Evolutionary conservation across 2,888 invertebrate species (phyloP).

Genomic region (Pyralis farinalis): DNA sequence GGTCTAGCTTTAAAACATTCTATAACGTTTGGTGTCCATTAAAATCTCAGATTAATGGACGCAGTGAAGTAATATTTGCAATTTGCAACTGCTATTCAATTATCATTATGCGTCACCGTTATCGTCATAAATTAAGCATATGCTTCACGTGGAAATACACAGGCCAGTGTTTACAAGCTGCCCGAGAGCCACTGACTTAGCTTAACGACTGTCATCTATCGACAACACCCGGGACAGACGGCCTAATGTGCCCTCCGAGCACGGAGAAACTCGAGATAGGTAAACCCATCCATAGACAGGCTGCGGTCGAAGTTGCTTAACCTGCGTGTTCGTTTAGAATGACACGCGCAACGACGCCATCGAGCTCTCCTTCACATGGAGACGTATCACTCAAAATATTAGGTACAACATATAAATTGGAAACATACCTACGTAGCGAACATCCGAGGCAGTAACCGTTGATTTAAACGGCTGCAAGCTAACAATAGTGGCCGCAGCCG

Average conservation of each 20-base stretch:
- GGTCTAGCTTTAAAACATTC: too few species aligned
- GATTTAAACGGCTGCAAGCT: slow-evolving; percentile 60
- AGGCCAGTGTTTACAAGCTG: too few species aligned
- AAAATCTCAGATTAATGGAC: slow-evolving; percentile 2
- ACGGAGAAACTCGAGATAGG: too few species aligned
- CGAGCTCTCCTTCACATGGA: too few species aligned
- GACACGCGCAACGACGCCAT: too few species aligned
- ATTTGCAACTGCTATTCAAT: slow-evolving; percentile 2
- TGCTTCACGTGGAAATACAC: neutral
- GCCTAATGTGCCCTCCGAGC: too few species aligned
- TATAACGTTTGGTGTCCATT: neutral
- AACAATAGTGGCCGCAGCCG: slow-evolving; percentile 68
- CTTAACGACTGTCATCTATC: too few species aligned
- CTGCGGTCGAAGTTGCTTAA: too few species aligned
- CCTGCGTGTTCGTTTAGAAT: too few species aligned
- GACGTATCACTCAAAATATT: neutral
- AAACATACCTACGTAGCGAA: slow-evolving; percentile 22
- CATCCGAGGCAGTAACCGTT: slow-evolving; percentile 43
- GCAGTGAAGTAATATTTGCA: slow-evolving; percentile 4
- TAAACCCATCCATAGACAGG: too few species aligned
- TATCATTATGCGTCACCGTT: slow-evolving; percentile 7
- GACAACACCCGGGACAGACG: too few species aligned
- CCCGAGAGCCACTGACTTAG: too few species aligned
- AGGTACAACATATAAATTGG: slow-evolving; percentile 7
- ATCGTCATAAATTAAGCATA: neutral